Base-by-base conservation (phyloP, 1,140 invertebrate species). In the Musca domestica region DNA sequence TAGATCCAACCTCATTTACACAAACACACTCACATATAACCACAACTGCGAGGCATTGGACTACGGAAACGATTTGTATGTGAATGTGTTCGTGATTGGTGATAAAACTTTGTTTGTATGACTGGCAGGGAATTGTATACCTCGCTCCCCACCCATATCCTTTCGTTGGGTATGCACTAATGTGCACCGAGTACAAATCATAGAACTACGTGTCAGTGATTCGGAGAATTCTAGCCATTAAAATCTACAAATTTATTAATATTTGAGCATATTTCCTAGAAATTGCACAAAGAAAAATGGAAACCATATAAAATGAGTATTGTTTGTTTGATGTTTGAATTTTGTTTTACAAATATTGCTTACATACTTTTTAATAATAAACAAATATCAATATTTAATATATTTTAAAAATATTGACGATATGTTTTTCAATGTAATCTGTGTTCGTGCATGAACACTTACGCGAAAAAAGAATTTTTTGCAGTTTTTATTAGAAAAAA, bases 151-250 rank as follows among this genome's bases (percentile, higher is more conserved):
- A n/a, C 17, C 48, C 6, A 19, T 51, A 51, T 12, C 20, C 48
- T 51, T 20, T 51, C 48, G 17, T 22, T 19, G 20, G 19, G n/a
- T 19, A 30, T 25, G 14, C 54, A 27, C 56, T 61, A 61, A 61
- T 61, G 56, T 61, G 56, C 56, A 61, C 34, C 20, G 56, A 17
- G 56, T 41, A 34, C 27, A 61, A 61, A 61, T 61, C 56, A 41
- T 34, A 34, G 34, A 61, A 61, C n/a, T 61, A 61, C 56, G 56
- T 61, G 56, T 20, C 56, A 61, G 56, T 61, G 34, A 17, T 61
- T 27, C 34, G 12, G 20, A 61, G 56, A 61, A 61, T 34, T 61
- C 10, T 41, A 34, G 56, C 56, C 56, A 61, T 61, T 61, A 61
- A 61, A 34, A 61, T 41, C 56, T 19, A 61, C 56, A 61, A 34